Conservation (phyloP, 2,113 vertebrate genomes). For the Cololabis saira region DNA sequence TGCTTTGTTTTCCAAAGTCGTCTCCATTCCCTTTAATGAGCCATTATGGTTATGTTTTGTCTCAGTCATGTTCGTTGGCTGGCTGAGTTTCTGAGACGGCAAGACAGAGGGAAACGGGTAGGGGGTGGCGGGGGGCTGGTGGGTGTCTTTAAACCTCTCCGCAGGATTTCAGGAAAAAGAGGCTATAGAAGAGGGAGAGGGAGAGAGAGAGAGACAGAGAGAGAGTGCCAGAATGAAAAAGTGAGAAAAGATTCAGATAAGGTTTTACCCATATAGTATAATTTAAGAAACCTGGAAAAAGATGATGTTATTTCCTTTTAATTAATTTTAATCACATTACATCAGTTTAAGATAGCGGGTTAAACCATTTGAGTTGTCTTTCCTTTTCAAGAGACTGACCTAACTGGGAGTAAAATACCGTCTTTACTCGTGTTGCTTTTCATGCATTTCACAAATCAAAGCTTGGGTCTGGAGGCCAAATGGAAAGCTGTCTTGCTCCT, state of each 20-base stretch:
- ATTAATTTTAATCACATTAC: neutral
- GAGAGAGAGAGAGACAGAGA: neutral
- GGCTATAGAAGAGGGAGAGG: neutral
- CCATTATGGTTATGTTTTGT: conserved; percentile 79
- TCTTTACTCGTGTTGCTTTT: conserved; percentile 11
- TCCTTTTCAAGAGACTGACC: neutral
- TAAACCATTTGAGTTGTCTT: neutral
- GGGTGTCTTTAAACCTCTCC: conserved; percentile 34
- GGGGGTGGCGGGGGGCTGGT: conserved; percentile 5
- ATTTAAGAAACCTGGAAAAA: neutral
- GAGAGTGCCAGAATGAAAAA: neutral
- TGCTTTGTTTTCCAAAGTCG: conserved; percentile 83
- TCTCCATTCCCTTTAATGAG: conserved; percentile 81
- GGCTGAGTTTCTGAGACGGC: conserved; percentile 67
- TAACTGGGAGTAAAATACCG: neutral
- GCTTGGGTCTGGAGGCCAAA: conserved; percentile 45
- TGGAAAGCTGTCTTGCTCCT: conserved; percentile 22
- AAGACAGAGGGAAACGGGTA: conserved; percentile 55
- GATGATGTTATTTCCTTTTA: neutral
- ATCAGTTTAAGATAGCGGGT: neutral
- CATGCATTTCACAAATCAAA: conserved; percentile 71
- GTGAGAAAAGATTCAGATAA: neutral
- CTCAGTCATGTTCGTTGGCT: conserved; percentile 72
- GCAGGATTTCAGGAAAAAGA: conserved; percentile 20
- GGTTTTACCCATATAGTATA: neutral